phyloP scores from a whole-genome alignment of 2,113 vertebrate genomes.

The Abramis brama region DNA sequence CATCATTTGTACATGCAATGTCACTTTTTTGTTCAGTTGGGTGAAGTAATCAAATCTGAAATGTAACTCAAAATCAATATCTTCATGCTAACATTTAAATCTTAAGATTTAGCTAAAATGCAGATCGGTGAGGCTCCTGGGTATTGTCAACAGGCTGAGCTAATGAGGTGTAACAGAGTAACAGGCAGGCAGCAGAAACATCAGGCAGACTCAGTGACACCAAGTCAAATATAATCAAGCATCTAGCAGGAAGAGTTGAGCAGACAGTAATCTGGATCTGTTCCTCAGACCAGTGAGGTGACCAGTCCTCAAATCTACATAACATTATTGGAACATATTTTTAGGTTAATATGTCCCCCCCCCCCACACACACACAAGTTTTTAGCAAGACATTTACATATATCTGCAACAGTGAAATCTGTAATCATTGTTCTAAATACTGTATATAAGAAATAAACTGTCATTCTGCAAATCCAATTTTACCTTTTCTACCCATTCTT shows the following conservation, averaged over 20 bases:
- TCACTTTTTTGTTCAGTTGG: neutral
- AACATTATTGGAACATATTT: neutral
- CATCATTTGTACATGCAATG: neutral
- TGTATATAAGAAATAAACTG: too few species aligned
- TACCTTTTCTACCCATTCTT: too few species aligned
- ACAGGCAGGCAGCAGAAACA: conserved; percentile 28
- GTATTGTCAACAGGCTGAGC: conserved; percentile 13
- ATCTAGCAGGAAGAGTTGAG: neutral
- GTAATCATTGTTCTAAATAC: too few species aligned
- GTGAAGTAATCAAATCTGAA: neutral
- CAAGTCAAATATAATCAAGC: conserved; percentile 37
- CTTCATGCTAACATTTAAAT: conserved; percentile 6
- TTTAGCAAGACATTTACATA: too few species aligned
- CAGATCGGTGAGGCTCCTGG: conserved; percentile 2
- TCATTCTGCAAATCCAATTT: too few species aligned
- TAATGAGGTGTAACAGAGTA: conserved; percentile 24
- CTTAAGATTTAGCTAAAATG: conserved; percentile 17
- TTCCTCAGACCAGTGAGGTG: neutral
- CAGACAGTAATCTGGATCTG: neutral
- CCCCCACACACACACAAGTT: too few species aligned
- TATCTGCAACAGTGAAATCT: too few species aligned
- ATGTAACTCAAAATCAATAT: neutral
- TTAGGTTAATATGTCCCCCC: neutral
- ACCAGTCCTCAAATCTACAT: neutral
- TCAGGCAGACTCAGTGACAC: conserved; percentile 25